Percentiles rank a stretch among this genome's conserved stretches.
These are phyloP conservation scores for Leptogaster cylindrica DNA, from an alignment of 2,888 invertebrate species.

Conservation along the genomic window DNA sequence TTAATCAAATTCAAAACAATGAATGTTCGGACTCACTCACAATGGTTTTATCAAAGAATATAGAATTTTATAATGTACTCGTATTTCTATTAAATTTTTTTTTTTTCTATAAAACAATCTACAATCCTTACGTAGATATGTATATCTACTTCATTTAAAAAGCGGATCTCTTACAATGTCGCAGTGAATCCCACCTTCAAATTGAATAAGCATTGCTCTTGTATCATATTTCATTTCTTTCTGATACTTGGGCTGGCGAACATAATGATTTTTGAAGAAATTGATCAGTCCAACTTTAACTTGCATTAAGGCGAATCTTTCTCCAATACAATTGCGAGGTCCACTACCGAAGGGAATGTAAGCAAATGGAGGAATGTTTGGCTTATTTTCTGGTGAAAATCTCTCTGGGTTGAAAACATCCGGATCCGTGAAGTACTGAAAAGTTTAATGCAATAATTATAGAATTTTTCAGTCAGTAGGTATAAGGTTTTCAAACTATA, in stretches of 20 bases:
- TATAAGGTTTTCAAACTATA: neutral
- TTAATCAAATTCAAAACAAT: no score
- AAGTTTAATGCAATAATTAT: neutral
- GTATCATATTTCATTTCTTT: conserved; percentile 54
- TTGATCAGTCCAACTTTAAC: conserved; percentile 57
- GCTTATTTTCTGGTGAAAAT: conserved; percentile 57
- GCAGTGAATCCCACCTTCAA: conserved; percentile 52
- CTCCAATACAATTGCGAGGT: conserved; percentile 59
- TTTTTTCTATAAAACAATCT: no score
- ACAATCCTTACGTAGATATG: no score
- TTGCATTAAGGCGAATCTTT: conserved; percentile 57
- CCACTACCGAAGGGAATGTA: conserved; percentile 61
- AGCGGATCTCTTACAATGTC: conserved; percentile 55
- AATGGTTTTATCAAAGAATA: no score
- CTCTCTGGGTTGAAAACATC: conserved; percentile 59
- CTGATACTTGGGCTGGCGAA: conserved; percentile 50
- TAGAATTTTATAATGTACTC: no score
- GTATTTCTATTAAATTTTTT: no score
- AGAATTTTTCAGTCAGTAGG: neutral
- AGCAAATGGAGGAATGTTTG: conserved; percentile 55
- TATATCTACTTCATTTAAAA: conserved; percentile 8
- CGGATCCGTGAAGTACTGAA: conserved; percentile 58
- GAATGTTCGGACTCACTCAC: no score
- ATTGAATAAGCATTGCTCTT: conserved; percentile 54
- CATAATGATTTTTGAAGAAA: conserved; percentile 57